phyloP scores from a whole-genome alignment of 2,888 invertebrate genomes.

The Zaprionus obscuricornis region DNA sequence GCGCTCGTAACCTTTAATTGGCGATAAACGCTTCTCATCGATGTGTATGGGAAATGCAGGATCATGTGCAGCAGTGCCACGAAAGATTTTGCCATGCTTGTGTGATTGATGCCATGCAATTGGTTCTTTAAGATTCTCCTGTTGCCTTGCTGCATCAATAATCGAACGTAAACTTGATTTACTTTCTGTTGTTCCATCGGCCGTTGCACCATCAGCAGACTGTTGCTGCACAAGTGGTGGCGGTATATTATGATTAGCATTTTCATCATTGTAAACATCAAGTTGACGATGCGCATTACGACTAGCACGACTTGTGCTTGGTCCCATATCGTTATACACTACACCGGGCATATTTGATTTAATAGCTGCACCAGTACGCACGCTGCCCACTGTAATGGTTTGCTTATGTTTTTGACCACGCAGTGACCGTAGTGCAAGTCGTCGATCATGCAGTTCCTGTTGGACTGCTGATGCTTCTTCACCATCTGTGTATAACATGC shows the following conservation, averaged over 20 bases:
- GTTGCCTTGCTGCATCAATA: conserved; percentile 85
- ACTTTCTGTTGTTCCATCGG: conserved; percentile 14
- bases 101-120: conserved; percentile 87
- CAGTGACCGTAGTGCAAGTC: conserved; percentile 90
- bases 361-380: conserved; percentile 84
- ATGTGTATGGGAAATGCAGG: conserved; percentile 80
- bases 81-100: conserved; percentile 70
- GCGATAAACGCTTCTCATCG: conserved; percentile 63
- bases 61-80: conserved; percentile 40
- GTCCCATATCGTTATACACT: conserved; percentile 45
- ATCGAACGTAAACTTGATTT: conserved; percentile 84
- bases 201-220: not conserved
- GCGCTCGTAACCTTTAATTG: conserved; percentile 51
- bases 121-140: conserved; percentile 89
- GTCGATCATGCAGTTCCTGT: conserved; percentile 87
- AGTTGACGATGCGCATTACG: conserved; percentile 53
- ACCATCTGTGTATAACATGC: conserved; percentile 84
- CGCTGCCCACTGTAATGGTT: conserved; percentile 85
- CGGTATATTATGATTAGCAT: conserved; percentile 66
- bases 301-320: conserved; percentile 47
- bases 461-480: conserved; percentile 86
- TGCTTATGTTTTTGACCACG: conserved; percentile 85
- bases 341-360: conserved; percentile 78
- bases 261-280: conserved; percentile 78
- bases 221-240: not conserved